Evolutionary conservation across 2,888 invertebrate species (phyloP), one percentile per base, ranked within the genome.

Genomic region (Cerastis rubricosa): DNA sequence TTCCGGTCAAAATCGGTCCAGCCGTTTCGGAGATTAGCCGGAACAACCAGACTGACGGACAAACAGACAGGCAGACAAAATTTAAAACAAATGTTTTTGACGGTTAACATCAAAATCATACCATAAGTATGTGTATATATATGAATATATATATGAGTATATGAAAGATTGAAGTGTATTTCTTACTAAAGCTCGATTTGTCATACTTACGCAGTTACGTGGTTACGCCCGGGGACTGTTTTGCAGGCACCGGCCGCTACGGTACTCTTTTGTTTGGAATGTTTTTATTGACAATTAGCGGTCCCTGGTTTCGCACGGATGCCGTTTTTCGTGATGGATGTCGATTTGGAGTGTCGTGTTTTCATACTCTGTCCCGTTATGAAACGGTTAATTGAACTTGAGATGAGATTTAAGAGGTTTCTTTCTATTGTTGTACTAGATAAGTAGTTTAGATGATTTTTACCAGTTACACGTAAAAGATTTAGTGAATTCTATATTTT

Each of bases 251-350:
- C 43, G 54, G 35, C 25, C 12, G 14, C 75, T 80, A 88, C 76
- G 68, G 88, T 86, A 81, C 66, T 86, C 87, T 66, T 86, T 86
- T 88, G 88, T 88, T 72, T 79, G 64, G n/a, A 69, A 22, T 83
- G 73, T 84, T 86, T 80, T 81, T 80, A 76, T 71, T 80, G 83
- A 78, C 74, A 86, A 86, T 86, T 79, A 84, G 78, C 88, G 78
- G 78, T 76, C 68, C 71, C 78, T 47, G 64, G 84, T 77, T 86
- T 84, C 86, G 85, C 87, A 81, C 85, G 87, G 85, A 72, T 84
- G 81, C 88, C 74, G 75, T 74, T 75, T 86, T 83, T 76, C 71
- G 77, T 74, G 67, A 78, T 83, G 54, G 54, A 70, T 83, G 65
- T 74, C 74, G 63, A 78, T 84, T 86, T 86, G 63, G 59, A 83